Conservation (phyloP, 2,113 vertebrate species). For the Lepisosteus osseus region DNA sequence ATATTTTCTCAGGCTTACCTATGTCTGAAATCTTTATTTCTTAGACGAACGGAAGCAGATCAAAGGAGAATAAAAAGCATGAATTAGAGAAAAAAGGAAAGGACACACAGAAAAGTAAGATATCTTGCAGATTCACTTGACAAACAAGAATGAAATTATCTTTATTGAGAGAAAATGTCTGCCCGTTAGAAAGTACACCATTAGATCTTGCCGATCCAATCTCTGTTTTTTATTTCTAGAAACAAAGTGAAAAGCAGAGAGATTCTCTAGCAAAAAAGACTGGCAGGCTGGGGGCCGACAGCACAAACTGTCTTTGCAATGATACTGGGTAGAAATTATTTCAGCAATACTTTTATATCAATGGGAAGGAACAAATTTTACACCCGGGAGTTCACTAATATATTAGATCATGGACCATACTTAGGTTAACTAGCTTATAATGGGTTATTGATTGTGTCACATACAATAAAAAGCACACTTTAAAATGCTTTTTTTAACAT, state of each 20-base stretch:
- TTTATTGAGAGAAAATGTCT: too few species aligned
- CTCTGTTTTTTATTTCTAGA: too few species aligned
- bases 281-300: neutral
- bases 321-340: neutral
- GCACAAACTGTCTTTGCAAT: neutral
- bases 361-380: conserved; percentile 30
- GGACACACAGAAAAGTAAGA: conserved; percentile 24
- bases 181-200: too few species aligned
- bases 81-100: conserved; percentile 35
- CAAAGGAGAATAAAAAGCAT: conserved; percentile 51
- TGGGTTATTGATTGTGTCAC: conserved; percentile 46
- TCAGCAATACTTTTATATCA: conserved; percentile 29
- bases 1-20: conserved; percentile 76
- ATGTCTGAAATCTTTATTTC: conserved; percentile 99
- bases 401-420: conserved; percentile 33
- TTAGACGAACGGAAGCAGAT: conserved; percentile 73
- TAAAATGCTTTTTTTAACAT: conserved; percentile 28
- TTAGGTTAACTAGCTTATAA: conserved; percentile 38
- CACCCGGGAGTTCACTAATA: conserved; percentile 24
- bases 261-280: too few species aligned
- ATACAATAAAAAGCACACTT: conserved; percentile 31
- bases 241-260: too few species aligned
- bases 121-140: conserved; percentile 27
- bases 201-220: too few species aligned
- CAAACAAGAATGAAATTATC: conserved; percentile 17